Percentiles rank a stretch among this genome's conserved stretches.
Evolutionary conservation across 2,888 invertebrate species (phyloP).

Genomic region (Miltochrista miniata): DNA sequence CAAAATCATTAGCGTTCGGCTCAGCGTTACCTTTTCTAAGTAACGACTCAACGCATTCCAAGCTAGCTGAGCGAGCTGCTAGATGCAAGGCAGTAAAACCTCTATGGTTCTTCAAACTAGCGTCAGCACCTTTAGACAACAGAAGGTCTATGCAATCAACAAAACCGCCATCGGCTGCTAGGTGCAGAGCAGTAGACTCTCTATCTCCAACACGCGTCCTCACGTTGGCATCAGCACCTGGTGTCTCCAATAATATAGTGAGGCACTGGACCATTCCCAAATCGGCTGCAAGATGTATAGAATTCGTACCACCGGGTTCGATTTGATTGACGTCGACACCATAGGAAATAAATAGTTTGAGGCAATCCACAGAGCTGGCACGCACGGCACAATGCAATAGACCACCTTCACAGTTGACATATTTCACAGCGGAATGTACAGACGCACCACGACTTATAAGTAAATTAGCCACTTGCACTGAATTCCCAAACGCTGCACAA

Average conservation of each 20-base stretch:
- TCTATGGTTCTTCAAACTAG: constrained; percentile 88
- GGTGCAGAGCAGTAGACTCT: constrained; percentile 91
- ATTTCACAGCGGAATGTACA: constrained; percentile 86
- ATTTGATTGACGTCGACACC: constrained; percentile 90
- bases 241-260: constrained; percentile 88
- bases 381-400: constrained; percentile 93
- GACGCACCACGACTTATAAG: constrained; percentile 89
- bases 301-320: constrained; percentile 90
- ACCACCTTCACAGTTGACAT: constrained; percentile 88
- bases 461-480: constrained; percentile 90
- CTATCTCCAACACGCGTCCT: constrained; percentile 88
- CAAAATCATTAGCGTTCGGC: constrained; percentile 91
- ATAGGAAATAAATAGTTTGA: constrained; percentile 88
- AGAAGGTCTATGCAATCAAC: constrained; percentile 91
- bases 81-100: constrained; percentile 94
- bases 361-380: constrained; percentile 92
- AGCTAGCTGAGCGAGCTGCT: constrained; percentile 90
- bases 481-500: constrained; percentile 95
- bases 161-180: constrained; percentile 95
- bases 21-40: constrained; percentile 89
- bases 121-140: constrained; percentile 89
- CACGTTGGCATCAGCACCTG: constrained; percentile 88
- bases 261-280: constrained; percentile 90
- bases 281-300: constrained; percentile 92
- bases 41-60: constrained; percentile 91